Evolutionary conservation across 2,797 vertebrate species (phyloP), one percentile per base, ranked within the genome.

Genomic region (Acanthurus tractus): DNA sequence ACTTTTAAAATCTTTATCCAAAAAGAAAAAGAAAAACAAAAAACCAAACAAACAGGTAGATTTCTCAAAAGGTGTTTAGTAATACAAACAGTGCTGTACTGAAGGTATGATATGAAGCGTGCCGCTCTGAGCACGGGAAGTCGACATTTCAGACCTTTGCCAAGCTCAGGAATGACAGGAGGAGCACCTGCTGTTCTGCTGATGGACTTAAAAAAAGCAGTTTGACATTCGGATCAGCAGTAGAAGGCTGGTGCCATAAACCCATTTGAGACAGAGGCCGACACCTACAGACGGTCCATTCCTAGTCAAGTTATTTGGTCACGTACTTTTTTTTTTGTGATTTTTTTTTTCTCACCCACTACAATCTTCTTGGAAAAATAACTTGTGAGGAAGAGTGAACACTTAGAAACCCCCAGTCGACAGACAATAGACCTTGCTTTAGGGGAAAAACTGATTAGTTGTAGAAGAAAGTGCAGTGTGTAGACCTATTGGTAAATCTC

Each of bases 191-290:
- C 89, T 85, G 85, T 84, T 90, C 89, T 91, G 91, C 93, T 86
- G 90, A 92, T 88, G 88, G 88, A 89, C 82, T 85, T 91, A 34
- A 34, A 89, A 82, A 83, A 91, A 94, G 90, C 89, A 79, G 86
- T 89, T 80, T 93, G 90, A 95, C 93, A 95, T 94, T 95, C 91
- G 84, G 90, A 88, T 94, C 88, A 89, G 84, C 87, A 91, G 86
- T 88, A 90, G 76, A 92, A 95, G 93, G 94, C 95, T 95, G 94
- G 94, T 94, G 91, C 82, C 72, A 93, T 89, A 89, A 91, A 93
- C 88, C 88, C 87, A 90, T 84, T 81, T 81, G 56, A 89, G 84
- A 93, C 89, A 81, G 85, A 88, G 82, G 91, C 86, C 81, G 82
- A 91, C 85, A 81, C 84, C 70, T 83, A 90, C 73, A 76, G 64